Evolutionary conservation across 2,113 vertebrate species (phyloP).

Genomic region (Cervus canadensis): DNA sequence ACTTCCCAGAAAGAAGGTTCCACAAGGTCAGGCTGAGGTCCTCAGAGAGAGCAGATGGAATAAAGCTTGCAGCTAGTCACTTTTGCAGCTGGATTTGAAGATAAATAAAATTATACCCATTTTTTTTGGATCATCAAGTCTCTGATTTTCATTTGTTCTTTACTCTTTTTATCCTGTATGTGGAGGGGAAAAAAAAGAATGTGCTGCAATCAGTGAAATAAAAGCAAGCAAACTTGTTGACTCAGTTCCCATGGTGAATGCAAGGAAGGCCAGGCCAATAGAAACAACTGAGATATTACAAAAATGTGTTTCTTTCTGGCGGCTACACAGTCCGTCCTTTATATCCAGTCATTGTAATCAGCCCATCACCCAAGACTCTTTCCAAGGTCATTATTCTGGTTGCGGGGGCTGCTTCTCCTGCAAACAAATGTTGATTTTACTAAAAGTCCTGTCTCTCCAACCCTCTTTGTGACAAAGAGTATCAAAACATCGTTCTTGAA

Average conservation of each 20-base stretch:
- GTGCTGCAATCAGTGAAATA: conserved; percentile 53
- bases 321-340: conserved; percentile 50
- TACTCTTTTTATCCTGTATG: conserved; percentile 31
- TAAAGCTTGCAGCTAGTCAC: conserved; percentile 53
- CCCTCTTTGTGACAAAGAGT: neutral
- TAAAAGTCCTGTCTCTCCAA: conserved; percentile 12
- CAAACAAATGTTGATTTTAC: conserved; percentile 68
- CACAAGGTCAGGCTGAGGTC: conserved; percentile 69
- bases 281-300: conserved; percentile 72
- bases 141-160: conserved; percentile 59
- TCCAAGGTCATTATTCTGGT: conserved; percentile 53
- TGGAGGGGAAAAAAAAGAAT: neutral
- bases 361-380: conserved; percentile 52
- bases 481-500: conserved; percentile 28
- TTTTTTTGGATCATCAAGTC: neutral
- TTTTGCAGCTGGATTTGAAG: conserved; percentile 62
- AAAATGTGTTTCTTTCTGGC: conserved; percentile 70
- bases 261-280: conserved; percentile 53
- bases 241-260: conserved; percentile 65
- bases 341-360: conserved; percentile 60
- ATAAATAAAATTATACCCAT: conserved; percentile 49
- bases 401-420: conserved; percentile 41
- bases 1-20: conserved; percentile 75
- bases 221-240: conserved; percentile 60
- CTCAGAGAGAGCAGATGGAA: conserved; percentile 68